Evolutionary conservation across 2,797 vertebrate genomes (phyloP), one percentile per base, ranked within the genome.

Genomic region (Monodelphis domestica): DNA sequence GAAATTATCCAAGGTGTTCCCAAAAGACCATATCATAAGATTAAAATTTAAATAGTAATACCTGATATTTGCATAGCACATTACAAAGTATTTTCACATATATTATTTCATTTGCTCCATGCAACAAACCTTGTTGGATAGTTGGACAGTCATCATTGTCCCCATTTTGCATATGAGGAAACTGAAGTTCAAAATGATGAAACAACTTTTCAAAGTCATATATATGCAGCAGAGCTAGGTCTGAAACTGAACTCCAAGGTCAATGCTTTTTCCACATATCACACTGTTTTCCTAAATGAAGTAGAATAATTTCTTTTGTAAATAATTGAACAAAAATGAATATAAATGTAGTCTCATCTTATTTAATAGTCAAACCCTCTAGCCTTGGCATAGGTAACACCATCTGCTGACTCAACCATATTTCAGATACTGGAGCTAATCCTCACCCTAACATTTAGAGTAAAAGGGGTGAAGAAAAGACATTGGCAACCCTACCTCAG

Each of bases 351-450:
- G 53, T 53, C 54, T 33, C 89, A 84, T 93, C 15, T 52, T 55
- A 93, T 88, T n/a, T 3, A 33, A 12, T 89, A 7, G 1, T 89
- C 88, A 92, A 93, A 88, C 24, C 21, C 1, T 84, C 4, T 90
- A 54, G 2, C 29, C 30, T 21, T 30, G 89, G 4, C 38, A 92
- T 17, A 50, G 14, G 91, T 93, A 92, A 53, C 87, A 21, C 56
- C 50, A 91, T 55, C 63, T 55, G 87, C 52, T 87, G 29, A 30
- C 2, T 53, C 9, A 55, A 52, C 24, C 26, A 70, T 12, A 45
- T 84, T 70, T 24, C 24, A 94, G 63, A 56, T 12, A 91, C 28
- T 88, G 45, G 54, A 89, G 94, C 54, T 55, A 91, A 90, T 89
- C 51, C 70, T 89, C 52, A 50, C 51, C 91, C 92, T 88, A 78